Conservation (phyloP, 2,797 vertebrate genomes). For the Helostoma temminkii region DNA sequence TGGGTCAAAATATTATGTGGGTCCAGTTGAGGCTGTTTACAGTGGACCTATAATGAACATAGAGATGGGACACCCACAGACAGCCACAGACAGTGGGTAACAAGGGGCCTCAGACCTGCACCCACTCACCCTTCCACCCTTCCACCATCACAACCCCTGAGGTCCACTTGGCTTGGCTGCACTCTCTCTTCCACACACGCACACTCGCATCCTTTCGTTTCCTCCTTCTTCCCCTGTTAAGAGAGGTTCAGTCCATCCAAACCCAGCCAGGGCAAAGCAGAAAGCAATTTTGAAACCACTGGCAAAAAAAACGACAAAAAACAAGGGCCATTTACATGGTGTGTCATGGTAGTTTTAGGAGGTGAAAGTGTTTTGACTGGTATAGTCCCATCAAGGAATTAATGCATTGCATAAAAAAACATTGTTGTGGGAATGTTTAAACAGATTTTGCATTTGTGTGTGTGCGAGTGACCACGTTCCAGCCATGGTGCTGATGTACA, state of each 20-base stretch:
- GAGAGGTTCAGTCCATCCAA: slow-evolving; percentile 27
- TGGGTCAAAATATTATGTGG: slow-evolving; percentile 49
- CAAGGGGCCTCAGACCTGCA: slow-evolving; percentile 45
- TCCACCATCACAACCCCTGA: slow-evolving; percentile 2
- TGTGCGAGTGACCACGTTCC: background rate
- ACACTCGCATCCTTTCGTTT: slow-evolving; percentile 23
- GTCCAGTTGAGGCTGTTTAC: slow-evolving; percentile 54
- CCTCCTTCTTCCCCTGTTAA: slow-evolving; percentile 32
- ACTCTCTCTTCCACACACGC: slow-evolving; percentile 10
- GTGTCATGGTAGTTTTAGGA: slow-evolving; percentile 16
- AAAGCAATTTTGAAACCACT: slow-evolving; percentile 18
- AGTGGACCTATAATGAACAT: slow-evolving; percentile 47
- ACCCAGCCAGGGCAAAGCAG: slow-evolving; percentile 18
- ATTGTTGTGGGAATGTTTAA: too few species aligned
- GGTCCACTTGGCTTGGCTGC: slow-evolving; percentile 15
- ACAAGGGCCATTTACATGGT: background rate
- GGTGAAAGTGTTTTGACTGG: slow-evolving; percentile 23
- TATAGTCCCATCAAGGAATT: slow-evolving; percentile 11
- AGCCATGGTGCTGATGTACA: slow-evolving; percentile 9
- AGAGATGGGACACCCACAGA: slow-evolving; percentile 49
- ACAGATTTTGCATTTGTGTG: slow-evolving; percentile 6
- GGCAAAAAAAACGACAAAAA: slow-evolving; percentile 11
- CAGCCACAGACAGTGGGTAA: slow-evolving; percentile 65
- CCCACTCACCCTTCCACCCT: slow-evolving; percentile 12
- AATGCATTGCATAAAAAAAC: too few species aligned